These are phyloP conservation scores for Basileuterus tristriatus DNA, from an alignment of 2,797 vertebrate species.

Conservation along the genomic window DNA sequence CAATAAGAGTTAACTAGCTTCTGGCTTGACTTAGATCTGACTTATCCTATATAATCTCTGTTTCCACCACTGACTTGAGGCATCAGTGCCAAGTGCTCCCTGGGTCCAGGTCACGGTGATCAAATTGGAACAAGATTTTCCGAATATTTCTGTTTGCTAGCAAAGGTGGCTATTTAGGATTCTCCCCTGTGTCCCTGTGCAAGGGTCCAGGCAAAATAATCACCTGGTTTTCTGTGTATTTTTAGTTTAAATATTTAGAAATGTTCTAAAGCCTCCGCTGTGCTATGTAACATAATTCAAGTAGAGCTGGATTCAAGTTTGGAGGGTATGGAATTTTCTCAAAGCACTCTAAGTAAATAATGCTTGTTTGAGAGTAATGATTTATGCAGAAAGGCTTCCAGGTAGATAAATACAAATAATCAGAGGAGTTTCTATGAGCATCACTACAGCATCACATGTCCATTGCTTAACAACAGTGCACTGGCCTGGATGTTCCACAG, in stretches of 20 bases:
- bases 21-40: not conserved
- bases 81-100: not conserved
- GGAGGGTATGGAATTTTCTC: not conserved
- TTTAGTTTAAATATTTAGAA: not conserved
- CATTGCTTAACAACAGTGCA: not conserved
- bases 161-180: not conserved
- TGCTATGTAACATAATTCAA: not conserved
- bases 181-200: not conserved
- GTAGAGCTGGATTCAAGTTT: not conserved
- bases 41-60: not conserved
- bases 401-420: not conserved
- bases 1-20: not conserved
- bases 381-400: not conserved
- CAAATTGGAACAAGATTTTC: not conserved
- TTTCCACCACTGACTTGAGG: not conserved
- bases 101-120: not conserved
- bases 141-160: not conserved
- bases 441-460: not conserved
- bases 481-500: not conserved
- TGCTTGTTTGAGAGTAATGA: not conserved
- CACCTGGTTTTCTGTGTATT: not conserved
- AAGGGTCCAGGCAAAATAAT: not conserved
- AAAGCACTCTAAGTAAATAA: not conserved
- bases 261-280: not conserved
- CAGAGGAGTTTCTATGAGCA: too few species aligned